A percentile compares a stretch with the other conserved stretches of the same genome.
Evolutionary conservation across 2,888 invertebrate species (phyloP).

Genomic region (Hemicrepidius hirtus): DNA sequence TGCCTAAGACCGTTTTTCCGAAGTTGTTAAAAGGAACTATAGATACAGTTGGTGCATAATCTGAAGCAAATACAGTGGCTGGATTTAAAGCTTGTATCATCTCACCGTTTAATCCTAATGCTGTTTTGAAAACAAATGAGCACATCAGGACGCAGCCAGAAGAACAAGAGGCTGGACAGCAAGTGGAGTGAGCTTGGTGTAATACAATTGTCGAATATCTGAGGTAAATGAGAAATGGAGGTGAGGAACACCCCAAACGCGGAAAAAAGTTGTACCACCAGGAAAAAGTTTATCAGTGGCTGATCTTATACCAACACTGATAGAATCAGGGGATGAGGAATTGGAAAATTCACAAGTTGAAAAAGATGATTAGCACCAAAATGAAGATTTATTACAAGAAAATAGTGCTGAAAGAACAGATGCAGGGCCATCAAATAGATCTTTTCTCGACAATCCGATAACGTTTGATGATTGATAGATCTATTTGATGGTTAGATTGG

Average conservation of each 20-base stretch:
- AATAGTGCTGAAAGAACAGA: not conserved
- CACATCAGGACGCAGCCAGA: not conserved
- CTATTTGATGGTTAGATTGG: not conserved
- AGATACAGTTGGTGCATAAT: not conserved
- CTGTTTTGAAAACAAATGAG: constrained; percentile 8
- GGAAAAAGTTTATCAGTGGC: not conserved
- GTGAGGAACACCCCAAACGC: not conserved
- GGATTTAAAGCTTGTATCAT: constrained; percentile 20
- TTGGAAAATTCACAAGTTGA: too few species aligned
- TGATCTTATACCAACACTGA: constrained; percentile 2
- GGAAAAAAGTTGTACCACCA: constrained; percentile 1
- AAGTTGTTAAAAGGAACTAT: not conserved
- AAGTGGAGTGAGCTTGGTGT: not conserved
- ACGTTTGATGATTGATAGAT: too few species aligned
- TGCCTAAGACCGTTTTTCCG: constrained; percentile 17
- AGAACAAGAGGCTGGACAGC: not conserved
- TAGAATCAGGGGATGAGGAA: not conserved
- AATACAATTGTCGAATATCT: not conserved
- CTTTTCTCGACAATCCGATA: too few species aligned
- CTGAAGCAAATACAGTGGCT: not conserved
- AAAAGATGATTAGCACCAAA: too few species aligned
- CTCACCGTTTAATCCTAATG: not conserved
- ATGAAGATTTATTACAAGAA: not conserved
- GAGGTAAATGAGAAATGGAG: not conserved
- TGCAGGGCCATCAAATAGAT: not conserved